Evolutionary conservation across 2,797 vertebrate genomes (phyloP), one percentile per base, ranked within the genome.

Genomic region (Rhinoraja longicauda): DNA sequence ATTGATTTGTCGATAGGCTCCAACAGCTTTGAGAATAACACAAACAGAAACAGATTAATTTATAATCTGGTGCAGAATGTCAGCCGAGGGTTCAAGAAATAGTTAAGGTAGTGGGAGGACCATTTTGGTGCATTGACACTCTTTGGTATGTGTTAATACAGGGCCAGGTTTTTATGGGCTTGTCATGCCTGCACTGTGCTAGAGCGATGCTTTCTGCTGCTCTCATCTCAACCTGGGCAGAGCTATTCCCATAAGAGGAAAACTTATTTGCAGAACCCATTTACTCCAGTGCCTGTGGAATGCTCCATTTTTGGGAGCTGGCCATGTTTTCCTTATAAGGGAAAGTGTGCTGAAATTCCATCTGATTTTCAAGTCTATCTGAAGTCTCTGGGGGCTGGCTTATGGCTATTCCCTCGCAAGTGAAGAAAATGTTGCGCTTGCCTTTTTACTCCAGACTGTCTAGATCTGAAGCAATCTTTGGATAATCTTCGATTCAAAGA

Each of bases 311-410:
- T 93, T 95, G 94, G 94, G 94, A 32, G 90, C 90, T 94, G 93
- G 57, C 93, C 94, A 94, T 86, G n/a, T 81, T 93, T 94, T 95
- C 94, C 94, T 94, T 95, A 95, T 94, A 95, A 95, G 93, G 94
- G 91, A 95, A 94, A 95, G 95, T 94, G 94, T 93, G 88, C 94
- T 95, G 94, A 94, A 94, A 93, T 94, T 94, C 45, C 94, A 95
- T 95, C 95, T 95, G 95, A 95, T 95, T 93, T 93, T 95, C 93
- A 95, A 95, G 94, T 95, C 95, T 95, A 95, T 95, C 95, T 95
- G 75, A 93, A 81, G 90, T 94, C 94, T 94, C 93, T 90, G 78
- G 94, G 94, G 94, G 36, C 95, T 94, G 94, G 93, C 93, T 95
- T 93, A 76, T 94, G 94, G 94, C 94, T 73, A 24, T 95, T 95